Base-by-base conservation (phyloP, 2,797 vertebrate genomes). In the Scleropages formosus region DNA sequence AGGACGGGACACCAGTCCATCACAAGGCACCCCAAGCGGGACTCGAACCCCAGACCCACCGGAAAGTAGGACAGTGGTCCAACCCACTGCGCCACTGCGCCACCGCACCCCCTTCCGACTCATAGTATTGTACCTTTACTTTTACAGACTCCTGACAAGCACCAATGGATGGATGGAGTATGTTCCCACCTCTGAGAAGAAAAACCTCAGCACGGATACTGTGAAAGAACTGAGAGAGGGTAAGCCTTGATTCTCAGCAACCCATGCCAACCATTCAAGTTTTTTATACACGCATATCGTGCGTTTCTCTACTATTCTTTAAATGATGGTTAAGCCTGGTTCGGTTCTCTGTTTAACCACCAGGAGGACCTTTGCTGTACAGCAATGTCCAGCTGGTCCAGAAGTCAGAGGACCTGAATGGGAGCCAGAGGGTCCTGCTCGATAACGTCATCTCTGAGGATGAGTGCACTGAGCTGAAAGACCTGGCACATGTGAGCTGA, bases 361-460 rank as follows among this genome's bases (percentile, higher is more conserved):
- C 66, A 99, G 96, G 96, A 39, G 98, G 96, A 1, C 92, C 96
- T 0, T 81, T 99, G 80, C 64, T 98, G 63, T 97, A 95, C 16
- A 91, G 93, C 0, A 85, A 84, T 0, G 89, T 99, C 81, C 91
- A 88, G 46, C 91, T 98, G 61, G 92, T 97, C 79, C 92, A 93
- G 81, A 95, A 95, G 90, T 98, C 97, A 0, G 75, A 87, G 24
- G 93, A 93, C 82, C 89, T 99, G 83, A 98, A 99, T 0, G 97
- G 97, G 62, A 95, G 92, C 3, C 96, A 98, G 87, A 83, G 97
- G 3, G 96, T 98, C n/a, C 92, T 98, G 59, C 88, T 99, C 80
- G 97, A 99, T 59, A 89, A 93, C 0, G 96, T 99, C 47, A 92
- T 99, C 79, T 93, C 95, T 0, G 91, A 95, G 78, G 91, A 95